Evolutionary conservation across 2,113 vertebrate genomes (phyloP).

Genomic region (Telmatochromis sp.): DNA sequence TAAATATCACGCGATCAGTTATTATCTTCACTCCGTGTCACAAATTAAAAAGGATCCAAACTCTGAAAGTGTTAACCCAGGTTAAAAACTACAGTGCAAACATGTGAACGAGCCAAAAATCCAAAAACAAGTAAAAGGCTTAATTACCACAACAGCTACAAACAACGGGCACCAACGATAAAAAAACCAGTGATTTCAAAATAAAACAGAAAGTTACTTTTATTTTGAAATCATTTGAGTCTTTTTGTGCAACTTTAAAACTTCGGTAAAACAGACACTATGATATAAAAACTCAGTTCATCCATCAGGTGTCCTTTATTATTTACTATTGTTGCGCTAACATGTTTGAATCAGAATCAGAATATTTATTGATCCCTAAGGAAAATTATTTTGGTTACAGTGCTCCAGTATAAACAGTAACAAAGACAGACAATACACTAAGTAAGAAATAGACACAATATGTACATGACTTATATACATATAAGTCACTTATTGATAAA

Average conservation of each 20-base stretch:
- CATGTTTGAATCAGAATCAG: not conserved
- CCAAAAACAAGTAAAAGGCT: not conserved
- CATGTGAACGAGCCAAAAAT: not conserved
- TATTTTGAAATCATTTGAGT: not conserved
- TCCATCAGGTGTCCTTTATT: not conserved
- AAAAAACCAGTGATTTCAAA: not conserved
- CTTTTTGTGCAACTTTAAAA: not conserved
- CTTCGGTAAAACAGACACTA: accelerated
- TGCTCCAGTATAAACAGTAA: not conserved
- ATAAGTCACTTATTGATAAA: not conserved
- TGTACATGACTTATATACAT: not conserved
- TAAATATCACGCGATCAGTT: not conserved
- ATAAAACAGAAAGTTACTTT: accelerated
- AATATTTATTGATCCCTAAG: not conserved
- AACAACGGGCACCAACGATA: accelerated
- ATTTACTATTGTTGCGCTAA: not conserved
- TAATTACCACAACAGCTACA: not conserved
- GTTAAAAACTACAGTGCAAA: accelerated
- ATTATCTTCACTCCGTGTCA: not conserved
- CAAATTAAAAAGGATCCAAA: not conserved
- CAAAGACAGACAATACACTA: not conserved
- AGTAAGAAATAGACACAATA: not conserved
- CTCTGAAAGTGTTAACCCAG: not conserved
- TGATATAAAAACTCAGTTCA: not conserved
- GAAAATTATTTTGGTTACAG: not conserved